phyloP scores from a whole-genome alignment of 23 tunicate genomes.

The Oikopleura dioica region DNA sequence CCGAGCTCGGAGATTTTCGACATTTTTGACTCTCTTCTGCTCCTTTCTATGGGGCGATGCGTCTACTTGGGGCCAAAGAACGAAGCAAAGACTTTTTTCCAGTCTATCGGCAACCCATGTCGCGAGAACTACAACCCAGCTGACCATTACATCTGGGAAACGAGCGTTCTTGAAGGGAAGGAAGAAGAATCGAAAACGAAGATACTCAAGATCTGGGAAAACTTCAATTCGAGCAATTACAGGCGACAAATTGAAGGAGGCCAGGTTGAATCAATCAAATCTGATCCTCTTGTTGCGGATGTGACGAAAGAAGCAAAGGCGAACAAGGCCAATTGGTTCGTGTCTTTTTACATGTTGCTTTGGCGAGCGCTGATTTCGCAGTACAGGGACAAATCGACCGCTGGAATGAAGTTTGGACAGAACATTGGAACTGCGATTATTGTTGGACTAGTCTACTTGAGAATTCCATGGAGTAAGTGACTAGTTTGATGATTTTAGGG shows the following conservation, averaged over 20 bases:
- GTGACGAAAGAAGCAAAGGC: neutral
- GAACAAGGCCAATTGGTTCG: neutral
- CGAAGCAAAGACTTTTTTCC: slow-evolving; percentile 16
- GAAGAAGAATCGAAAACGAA: slow-evolving; percentile 34
- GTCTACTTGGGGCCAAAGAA: slow-evolving; percentile 22
- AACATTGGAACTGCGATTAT: slow-evolving; percentile 23
- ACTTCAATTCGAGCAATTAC: neutral
- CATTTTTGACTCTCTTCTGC: slow-evolving; percentile 3
- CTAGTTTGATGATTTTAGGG: neutral
- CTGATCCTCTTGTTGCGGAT: neutral
- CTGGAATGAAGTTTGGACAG: slow-evolving; percentile 11
- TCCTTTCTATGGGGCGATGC: slow-evolving; percentile 15
- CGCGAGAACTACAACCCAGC: slow-evolving; percentile 60
- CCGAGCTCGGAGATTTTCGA: slow-evolving; percentile 6
- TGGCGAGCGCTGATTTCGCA: neutral
- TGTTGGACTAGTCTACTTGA: slow-evolving; percentile 36
- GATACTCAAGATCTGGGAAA: slow-evolving; percentile 20
- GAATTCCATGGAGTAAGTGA: slow-evolving; percentile 24
- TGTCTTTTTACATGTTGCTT: neutral
- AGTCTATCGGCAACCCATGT: slow-evolving; percentile 26
- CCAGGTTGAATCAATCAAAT: neutral
- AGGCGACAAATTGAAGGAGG: neutral
- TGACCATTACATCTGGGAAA: slow-evolving; percentile 51
- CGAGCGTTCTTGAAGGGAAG: slow-evolving; percentile 27
- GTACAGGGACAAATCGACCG: neutral